Conservation (phyloP, 2,888 invertebrate genomes). For the Axea sp. region DNA sequence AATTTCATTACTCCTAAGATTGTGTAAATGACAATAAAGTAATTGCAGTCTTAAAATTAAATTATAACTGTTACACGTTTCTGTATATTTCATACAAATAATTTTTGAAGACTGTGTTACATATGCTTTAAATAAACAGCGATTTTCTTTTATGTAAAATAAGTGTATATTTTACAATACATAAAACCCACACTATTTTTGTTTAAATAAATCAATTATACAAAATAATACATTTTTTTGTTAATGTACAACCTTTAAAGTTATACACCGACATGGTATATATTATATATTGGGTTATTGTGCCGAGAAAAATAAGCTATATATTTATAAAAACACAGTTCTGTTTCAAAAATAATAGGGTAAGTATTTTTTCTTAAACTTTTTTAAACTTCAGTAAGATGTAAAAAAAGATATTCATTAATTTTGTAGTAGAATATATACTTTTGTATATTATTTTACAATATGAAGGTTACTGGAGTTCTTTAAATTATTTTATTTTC, state of each 20-base stretch:
- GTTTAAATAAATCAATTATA: conserved; percentile 45
- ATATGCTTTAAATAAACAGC: conserved; percentile 34
- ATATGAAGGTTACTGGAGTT: no score
- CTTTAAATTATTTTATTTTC: no score
- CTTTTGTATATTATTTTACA: no score
- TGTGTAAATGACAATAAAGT: conserved; percentile 7
- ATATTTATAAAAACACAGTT: no score
- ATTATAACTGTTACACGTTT: conserved; percentile 5
- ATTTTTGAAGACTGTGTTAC: conserved; percentile 32
- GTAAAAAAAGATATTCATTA: no score
- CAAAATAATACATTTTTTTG: conserved; percentile 14
- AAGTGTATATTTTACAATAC: conserved; percentile 27
- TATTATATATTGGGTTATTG: no score
- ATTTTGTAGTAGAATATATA: no score
- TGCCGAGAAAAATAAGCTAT: no score
- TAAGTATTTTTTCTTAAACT: no score
- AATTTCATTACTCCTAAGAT: neutral
- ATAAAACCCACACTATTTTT: conserved; percentile 32
- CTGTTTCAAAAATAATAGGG: no score
- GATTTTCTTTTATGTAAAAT: conserved; percentile 42
- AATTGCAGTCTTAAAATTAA: conserved; percentile 1
- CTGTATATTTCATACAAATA: conserved; percentile 9
- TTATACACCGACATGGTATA: no score
- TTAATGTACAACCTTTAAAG: neutral
- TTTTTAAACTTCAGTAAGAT: no score